These are phyloP conservation scores for Crossaster papposus DNA, from an alignment of 53 echinoderm and acorn worm species.

Conservation along the genomic window DNA sequence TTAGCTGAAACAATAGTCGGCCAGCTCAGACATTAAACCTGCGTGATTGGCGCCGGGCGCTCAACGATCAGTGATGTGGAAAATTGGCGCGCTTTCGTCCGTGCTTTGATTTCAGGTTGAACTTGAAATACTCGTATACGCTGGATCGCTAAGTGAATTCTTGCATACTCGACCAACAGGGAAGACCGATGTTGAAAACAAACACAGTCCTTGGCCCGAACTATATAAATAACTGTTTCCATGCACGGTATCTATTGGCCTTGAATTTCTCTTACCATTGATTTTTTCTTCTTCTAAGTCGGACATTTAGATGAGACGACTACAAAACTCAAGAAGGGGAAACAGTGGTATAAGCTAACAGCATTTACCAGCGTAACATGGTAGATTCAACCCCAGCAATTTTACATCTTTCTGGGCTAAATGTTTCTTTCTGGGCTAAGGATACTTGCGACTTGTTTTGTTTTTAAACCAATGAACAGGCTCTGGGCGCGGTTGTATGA, in stretches of 20 bases:
- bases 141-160: neutral
- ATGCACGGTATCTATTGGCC: neutral
- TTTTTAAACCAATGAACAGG: no score
- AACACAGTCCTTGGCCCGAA: neutral
- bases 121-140: neutral
- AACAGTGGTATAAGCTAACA: no score
- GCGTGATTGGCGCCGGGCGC: neutral
- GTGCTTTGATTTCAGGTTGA: neutral
- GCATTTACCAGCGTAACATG: no score
- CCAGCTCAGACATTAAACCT: neutral
- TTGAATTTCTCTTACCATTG: neutral
- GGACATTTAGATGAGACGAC: no score
- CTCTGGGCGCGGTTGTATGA: no score
- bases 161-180: neutral
- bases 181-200: neutral
- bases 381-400: no score
- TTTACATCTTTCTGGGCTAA: no score
- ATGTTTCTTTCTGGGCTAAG: no score
- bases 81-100: neutral
- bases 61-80: neutral
- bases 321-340: no score
- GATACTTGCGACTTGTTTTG: no score
- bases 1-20: constrained; percentile 5
- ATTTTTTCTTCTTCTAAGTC: neutral
- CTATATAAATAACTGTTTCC: neutral